Evolutionary conservation across 2,888 invertebrate genomes (phyloP).

Genomic region (Tachina fera): DNA sequence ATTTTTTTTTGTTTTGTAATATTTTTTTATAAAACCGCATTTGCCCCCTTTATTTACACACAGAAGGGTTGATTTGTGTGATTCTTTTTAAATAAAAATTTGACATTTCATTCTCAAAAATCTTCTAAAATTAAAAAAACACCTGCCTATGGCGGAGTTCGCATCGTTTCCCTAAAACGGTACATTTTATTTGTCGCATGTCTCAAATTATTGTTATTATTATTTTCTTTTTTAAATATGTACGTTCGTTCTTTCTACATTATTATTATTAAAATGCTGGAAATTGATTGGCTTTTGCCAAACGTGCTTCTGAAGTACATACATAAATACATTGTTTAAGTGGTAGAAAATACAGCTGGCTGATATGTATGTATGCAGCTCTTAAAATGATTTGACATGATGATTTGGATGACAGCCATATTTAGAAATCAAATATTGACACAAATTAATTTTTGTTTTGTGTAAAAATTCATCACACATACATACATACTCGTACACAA

Average conservation of each 20-base stretch:
- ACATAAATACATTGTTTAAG: slow-evolving; percentile 40
- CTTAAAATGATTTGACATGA: slow-evolving; percentile 24
- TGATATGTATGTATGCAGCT: not conserved
- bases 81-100: slow-evolving; percentile 44
- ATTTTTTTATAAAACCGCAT: not conserved
- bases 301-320: slow-evolving; percentile 60
- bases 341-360: slow-evolving; percentile 54
- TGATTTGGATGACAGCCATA: slow-evolving; percentile 24
- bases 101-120: slow-evolving; percentile 48
- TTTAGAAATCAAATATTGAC: slow-evolving; percentile 53
- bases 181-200: slow-evolving; percentile 32
- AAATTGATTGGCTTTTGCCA: slow-evolving; percentile 57
- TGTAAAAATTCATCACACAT: not conserved
- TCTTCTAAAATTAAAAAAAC: slow-evolving; percentile 31
- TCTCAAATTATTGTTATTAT: not conserved
- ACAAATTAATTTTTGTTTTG: slow-evolving; percentile 57
- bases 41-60: not conserved
- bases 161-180: not conserved
- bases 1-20: not conserved
- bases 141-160: slow-evolving; percentile 41
- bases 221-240: not conserved
- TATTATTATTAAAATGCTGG: slow-evolving; percentile 9
- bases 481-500: too few relatives aligned
- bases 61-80: slow-evolving; percentile 19
- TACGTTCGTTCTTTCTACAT: too few relatives aligned